Base-by-base conservation (phyloP, 2,113 vertebrate species). In the Sinocyclocheilus rhinocerous region DNA sequence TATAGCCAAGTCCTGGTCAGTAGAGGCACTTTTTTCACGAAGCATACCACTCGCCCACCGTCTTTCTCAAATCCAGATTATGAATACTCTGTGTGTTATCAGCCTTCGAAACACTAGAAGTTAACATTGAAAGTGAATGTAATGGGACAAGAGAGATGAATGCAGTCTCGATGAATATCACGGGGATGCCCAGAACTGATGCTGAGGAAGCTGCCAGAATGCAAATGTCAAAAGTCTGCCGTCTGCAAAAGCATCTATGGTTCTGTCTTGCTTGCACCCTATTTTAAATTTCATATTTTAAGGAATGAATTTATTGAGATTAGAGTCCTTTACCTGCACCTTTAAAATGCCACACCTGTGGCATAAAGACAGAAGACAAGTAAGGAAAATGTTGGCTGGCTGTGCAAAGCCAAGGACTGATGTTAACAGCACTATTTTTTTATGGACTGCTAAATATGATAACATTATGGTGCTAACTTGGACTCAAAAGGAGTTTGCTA, bases 21-120 rank as follows among this genome's bases (percentile, higher is more conserved):
- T 87, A 67, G 81, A 73, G 77, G 93, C 94, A 91, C 91, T 88
- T 81, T 93, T 91, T 91, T 93, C 42, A 83, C 85, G 85, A 88
- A 70, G 77, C 88, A 81, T 90, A 67, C 63, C 77, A 81, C 83
- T 81, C 61, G 42, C 45, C 89, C 61, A 59, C 61, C 85, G 86
- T 59, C 33, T 18, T 73, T 89, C 78, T 36, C 79, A 76, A 82
- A 86, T 83, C 76, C 84, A 90, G 87, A 84, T 48, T 45, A 77
- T 55, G 75, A 81, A 81, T 84, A 82, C 52, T 86, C 84, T 84
- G 36, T 72, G 87, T 86, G 75, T 86, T 81, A 82, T 85, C 63
- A 70, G 84, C 77, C 69, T 84, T 84, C 85, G 67, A 73, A 88
- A 81, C 50, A 39, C 76, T 85, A 83, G 85, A 84, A 87, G 93